Evolutionary conservation across 2,113 vertebrate genomes (phyloP).

Genomic region (Pica pica): DNA sequence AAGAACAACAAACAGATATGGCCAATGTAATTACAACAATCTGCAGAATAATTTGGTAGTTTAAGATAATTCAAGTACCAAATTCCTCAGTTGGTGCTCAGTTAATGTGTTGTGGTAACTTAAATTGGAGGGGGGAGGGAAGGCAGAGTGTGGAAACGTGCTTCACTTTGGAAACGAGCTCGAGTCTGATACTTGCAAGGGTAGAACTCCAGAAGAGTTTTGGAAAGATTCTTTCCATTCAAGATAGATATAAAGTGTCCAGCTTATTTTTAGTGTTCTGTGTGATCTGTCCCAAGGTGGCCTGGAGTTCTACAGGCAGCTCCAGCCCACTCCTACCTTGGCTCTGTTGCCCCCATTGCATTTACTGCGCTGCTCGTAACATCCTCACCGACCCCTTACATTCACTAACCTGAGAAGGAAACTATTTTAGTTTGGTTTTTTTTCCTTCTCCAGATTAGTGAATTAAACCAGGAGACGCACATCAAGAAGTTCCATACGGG

Average conservation of each 20-base stretch:
- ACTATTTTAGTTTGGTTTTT: neutral
- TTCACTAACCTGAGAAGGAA: neutral
- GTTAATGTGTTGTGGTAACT: neutral
- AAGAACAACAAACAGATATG: neutral
- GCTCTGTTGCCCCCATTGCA: neutral
- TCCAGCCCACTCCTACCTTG: neutral
- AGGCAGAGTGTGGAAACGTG: neutral
- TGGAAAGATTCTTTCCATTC: conserved; percentile 20
- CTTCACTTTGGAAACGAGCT: neutral
- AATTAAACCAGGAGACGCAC: neutral
- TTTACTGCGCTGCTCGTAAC: neutral
- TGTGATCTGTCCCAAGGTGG: neutral
- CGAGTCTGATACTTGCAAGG: neutral
- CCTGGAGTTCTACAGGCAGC: neutral
- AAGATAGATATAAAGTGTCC: neutral
- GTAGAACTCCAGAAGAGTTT: neutral
- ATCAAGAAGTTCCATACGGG: neutral
- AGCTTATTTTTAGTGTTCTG: neutral
- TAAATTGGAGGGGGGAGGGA: neutral
- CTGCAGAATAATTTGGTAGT: neutral
- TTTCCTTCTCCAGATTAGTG: neutral
- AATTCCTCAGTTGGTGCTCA: fast-evolving
- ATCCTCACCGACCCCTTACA: neutral
- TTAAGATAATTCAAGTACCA: neutral
- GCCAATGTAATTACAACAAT: neutral